Evolutionary conservation across 2,113 vertebrate species (phyloP), one percentile per base, ranked within the genome.

Genomic region (Shinisaurus crocodilurus): DNA sequence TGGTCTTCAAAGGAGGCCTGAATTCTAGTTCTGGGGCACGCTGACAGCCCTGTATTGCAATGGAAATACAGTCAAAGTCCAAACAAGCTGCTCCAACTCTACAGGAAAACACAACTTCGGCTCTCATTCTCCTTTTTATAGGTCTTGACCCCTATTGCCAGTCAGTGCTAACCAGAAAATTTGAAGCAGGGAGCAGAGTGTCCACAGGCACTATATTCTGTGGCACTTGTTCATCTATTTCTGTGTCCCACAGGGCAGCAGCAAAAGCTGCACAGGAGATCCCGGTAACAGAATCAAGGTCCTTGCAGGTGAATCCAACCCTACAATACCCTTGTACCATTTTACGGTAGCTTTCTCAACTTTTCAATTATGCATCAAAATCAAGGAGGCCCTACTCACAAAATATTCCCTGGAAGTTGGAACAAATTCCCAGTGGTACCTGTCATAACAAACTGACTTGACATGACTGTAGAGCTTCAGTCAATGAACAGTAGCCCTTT

Each of bases 401-500:
- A 75, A 83, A 89, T 63, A 63, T 83, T 83, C 79, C 81, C 37
- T 75, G 80, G 34, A 75, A 75, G 29, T n/a, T 89, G 81, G 80
- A 89, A 70, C 70, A 75, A 89, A 89, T n/a, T 89, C 88, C 88
- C 88, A 75, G 88, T 75, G 88, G 88, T 75, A 75, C 50, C 69
- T 89, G 50, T 83, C 88, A 89, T 89, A 89, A 89, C 69, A 83
- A 89, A 63, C 69, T 75, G 80, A 84, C 70, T 75, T 83, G 88
- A 60, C 79, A 34, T 89, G 79, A 89, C 74, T 34, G 40, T 72
- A 75, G 70, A 32, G 75, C 57, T 83, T 89, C 54, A 75, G 70
- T 83, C 54, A 63, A 75, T 43, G 69, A 89, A 89, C 80, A 89
- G 80, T 89, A 76, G 81, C 63, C 80, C 81, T 75, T 83, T 83